A percentile compares a stretch with the other conserved stretches of the same genome.
phyloP scores from a whole-genome alignment of 2,888 invertebrate genomes.

The Ceraclea dissimilis region DNA sequence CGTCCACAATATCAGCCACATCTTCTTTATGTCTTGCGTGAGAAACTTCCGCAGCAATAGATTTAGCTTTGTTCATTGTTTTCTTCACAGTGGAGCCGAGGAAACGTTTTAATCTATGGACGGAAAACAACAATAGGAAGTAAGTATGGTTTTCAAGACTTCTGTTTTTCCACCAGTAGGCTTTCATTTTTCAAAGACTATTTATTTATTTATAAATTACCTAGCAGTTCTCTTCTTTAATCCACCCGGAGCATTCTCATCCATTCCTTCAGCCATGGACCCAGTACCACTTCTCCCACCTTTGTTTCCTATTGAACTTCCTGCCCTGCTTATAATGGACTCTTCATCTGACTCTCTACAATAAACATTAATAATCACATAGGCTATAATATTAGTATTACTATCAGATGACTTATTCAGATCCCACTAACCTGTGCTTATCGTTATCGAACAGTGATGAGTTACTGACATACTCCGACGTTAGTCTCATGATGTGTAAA shows the following conservation, averaged over 20 bases:
- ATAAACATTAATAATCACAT: neutral
- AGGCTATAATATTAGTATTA: neutral
- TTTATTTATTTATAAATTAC: constrained; percentile 9
- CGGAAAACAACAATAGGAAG: neutral
- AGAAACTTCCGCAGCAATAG: constrained; percentile 80
- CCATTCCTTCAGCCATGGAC: constrained; percentile 35
- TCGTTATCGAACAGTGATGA: constrained; percentile 38
- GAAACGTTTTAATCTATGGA: constrained; percentile 62
- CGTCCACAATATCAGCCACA: constrained; percentile 76
- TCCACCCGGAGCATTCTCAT: constrained; percentile 38
- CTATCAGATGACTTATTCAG: too few species aligned
- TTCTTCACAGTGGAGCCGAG: constrained; percentile 85
- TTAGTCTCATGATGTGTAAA: constrained; percentile 87
- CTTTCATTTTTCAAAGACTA: too few species aligned
- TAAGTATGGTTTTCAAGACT: too few species aligned
- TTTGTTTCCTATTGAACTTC: constrained; percentile 25
- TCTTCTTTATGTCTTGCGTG: constrained; percentile 84
- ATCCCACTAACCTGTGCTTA: constrained; percentile 35
- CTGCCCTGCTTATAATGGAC: constrained; percentile 52
- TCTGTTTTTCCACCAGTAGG: neutral
- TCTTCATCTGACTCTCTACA: constrained; percentile 71
- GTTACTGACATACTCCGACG: constrained; percentile 81
- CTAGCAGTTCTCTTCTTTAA: constrained; percentile 41
- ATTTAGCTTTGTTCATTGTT: constrained; percentile 86
- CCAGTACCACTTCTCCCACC: constrained; percentile 27